Conservation (phyloP, 35 echinoderm and acorn worm genomes). For the Amphiura filiformis region DNA sequence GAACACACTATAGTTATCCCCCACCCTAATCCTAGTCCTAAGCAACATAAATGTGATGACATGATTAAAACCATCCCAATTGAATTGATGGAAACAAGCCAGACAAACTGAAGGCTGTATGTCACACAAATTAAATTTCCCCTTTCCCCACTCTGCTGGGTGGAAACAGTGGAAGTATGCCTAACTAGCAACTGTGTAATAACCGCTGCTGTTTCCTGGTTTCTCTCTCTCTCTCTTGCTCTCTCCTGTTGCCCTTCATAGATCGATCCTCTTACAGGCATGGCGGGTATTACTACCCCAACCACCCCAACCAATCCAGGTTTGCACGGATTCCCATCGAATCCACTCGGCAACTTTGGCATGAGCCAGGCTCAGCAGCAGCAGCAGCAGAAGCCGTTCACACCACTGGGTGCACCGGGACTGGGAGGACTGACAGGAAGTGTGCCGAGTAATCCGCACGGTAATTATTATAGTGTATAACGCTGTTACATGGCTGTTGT, state of each 20-base stretch:
- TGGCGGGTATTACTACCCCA: slow-evolving; percentile 12
- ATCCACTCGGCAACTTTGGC: slow-evolving; percentile 24
- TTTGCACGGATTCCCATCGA: slow-evolving; percentile 23
- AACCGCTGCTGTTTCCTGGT: background rate
- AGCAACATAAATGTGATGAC: slow-evolving; percentile 3
- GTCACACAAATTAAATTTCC: background rate
- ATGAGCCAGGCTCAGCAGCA: background rate
- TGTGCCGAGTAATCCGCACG: background rate
- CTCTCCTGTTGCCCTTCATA: too few relatives aligned
- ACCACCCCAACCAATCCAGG: slow-evolving; percentile 29
- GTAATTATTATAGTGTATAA: background rate
- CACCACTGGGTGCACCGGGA: background rate
- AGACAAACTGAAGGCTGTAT: background rate
- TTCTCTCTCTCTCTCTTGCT: too few relatives aligned
- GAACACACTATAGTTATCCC: too few relatives aligned
- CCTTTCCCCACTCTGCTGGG: background rate
- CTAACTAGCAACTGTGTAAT: background rate
- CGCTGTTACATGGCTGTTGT: too few relatives aligned
- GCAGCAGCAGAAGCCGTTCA: slow-evolving; percentile 23
- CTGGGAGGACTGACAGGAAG: background rate
- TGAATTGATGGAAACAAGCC: background rate
- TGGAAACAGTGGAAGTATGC: background rate
- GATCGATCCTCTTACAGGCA: slow-evolving; percentile 18
- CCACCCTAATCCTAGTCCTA: too few relatives aligned
- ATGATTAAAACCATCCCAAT: background rate